A percentile compares a stretch with the other conserved stretches of the same genome.
These are phyloP conservation scores for Hemiprocne comata DNA, from an alignment of 2,113 vertebrate genomes.

Conservation along the genomic window DNA sequence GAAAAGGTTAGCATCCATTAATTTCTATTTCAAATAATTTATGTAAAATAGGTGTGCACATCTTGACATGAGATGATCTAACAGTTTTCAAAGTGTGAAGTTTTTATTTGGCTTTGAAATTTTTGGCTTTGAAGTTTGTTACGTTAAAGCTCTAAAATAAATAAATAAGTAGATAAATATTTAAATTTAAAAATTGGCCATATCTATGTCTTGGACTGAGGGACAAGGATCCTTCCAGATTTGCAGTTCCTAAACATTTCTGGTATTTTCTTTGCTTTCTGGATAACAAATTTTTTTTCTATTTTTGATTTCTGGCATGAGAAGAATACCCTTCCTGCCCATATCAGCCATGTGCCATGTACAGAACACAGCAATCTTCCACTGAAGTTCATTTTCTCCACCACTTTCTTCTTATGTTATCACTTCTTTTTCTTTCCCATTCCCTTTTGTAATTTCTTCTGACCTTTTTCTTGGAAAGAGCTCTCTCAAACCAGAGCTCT, in stretches of 20 bases:
- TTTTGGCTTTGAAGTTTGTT: background rate
- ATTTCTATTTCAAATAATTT: background rate
- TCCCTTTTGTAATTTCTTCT: background rate
- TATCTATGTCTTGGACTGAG: background rate
- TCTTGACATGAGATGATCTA: background rate
- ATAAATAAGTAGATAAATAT: background rate
- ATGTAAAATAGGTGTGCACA: fast-evolving
- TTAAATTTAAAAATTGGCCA: background rate
- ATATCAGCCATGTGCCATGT: fast-evolving
- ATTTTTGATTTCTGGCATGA: background rate
- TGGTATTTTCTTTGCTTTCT: background rate
- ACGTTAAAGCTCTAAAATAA: background rate
- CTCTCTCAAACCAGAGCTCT: background rate
- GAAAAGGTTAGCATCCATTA: background rate
- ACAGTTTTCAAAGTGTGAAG: background rate
- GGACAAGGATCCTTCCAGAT: background rate
- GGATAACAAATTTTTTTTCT: background rate
- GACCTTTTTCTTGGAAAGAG: background rate
- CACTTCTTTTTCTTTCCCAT: background rate
- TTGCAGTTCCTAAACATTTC: background rate
- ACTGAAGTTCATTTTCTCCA: background rate
- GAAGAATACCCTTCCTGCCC: background rate
- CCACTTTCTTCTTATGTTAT: background rate
- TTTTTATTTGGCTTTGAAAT: background rate
- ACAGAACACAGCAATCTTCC: background rate